Conservation (phyloP, 2,888 invertebrate genomes). For the Hemaris fuciformis region DNA sequence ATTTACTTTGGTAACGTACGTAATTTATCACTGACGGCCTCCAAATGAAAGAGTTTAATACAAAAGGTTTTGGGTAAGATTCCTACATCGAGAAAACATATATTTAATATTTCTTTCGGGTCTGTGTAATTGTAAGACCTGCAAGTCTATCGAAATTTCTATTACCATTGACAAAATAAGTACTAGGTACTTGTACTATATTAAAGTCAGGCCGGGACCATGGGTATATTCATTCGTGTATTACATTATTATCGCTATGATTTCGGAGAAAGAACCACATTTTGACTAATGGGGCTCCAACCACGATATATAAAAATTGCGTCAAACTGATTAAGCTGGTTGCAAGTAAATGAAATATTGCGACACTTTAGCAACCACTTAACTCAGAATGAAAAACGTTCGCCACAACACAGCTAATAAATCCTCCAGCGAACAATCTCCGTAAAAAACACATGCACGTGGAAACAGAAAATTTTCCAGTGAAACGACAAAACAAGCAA, state of each 20-base stretch:
- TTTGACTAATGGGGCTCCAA: too few species aligned
- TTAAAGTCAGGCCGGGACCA: too few species aligned
- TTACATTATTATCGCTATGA: too few species aligned
- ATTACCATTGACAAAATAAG: background rate
- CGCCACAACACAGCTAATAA: background rate
- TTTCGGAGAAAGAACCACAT: too few species aligned
- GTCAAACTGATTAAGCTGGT: background rate
- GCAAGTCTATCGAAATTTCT: background rate
- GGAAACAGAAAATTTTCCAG: conserved; percentile 3
- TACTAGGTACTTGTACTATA: too few species aligned
- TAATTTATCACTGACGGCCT: background rate
- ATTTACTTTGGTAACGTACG: background rate
- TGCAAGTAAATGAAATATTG: background rate
- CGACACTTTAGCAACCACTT: background rate
- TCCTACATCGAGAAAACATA: too few species aligned
- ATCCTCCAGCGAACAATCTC: background rate
- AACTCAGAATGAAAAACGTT: conserved; percentile 1
- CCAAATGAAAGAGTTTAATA: background rate
- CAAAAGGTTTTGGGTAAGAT: too few species aligned
- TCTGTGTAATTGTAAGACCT: background rate
- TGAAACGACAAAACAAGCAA: conserved; percentile 50
- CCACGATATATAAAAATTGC: too few species aligned
- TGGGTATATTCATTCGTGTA: too few species aligned
- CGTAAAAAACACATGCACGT: background rate
- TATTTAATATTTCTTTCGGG: background rate